Percentiles rank a stretch among this genome's conserved stretches.
phyloP scores from a whole-genome alignment of 2,797 vertebrate genomes.

The Salarias fasciatus region DNA sequence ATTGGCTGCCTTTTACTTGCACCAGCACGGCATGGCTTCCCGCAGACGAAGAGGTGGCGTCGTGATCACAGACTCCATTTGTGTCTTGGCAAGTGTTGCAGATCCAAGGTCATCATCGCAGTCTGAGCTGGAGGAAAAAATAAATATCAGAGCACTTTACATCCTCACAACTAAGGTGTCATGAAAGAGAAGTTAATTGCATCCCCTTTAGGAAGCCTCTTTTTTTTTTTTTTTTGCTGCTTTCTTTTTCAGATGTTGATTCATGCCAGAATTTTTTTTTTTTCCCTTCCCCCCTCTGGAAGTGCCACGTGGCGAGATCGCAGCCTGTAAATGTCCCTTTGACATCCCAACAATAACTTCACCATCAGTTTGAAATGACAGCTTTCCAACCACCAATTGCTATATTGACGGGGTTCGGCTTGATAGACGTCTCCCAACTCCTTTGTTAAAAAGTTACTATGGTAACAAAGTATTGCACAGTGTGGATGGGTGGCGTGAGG shows the following conservation, averaged over 20 bases:
- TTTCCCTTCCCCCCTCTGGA: not conserved
- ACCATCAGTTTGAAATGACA: constrained; percentile 37
- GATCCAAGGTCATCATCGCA: constrained; percentile 27
- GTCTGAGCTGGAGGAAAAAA: constrained; percentile 48
- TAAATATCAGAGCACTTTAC: constrained; percentile 18
- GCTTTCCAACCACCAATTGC: constrained; percentile 38
- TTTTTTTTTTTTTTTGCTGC: not conserved
- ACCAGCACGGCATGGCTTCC: constrained; percentile 27
- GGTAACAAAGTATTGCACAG: constrained; percentile 69
- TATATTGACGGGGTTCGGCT: constrained; percentile 31
- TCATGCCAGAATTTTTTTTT: constrained; percentile 4
- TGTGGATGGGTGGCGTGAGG: constrained; percentile 20
- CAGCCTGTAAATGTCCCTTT: constrained; percentile 28
- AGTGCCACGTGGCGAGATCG: constrained; percentile 36
- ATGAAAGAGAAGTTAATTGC: not conserved
- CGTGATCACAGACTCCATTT: constrained; percentile 42
- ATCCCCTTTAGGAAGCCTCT: not conserved
- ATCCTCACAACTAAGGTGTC: not conserved
- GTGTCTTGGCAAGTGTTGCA: constrained; percentile 37
- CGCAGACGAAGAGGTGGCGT: constrained; percentile 30
- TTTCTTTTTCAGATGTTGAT: constrained; percentile 1
- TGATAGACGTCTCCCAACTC: constrained; percentile 57
- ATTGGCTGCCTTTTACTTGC: constrained; percentile 64
- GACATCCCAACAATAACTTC: constrained; percentile 44
- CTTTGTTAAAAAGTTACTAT: constrained; percentile 67